These are phyloP conservation scores for Adelges cooleyi DNA, from an alignment of 1,140 invertebrate species.

Conservation along the genomic window DNA sequence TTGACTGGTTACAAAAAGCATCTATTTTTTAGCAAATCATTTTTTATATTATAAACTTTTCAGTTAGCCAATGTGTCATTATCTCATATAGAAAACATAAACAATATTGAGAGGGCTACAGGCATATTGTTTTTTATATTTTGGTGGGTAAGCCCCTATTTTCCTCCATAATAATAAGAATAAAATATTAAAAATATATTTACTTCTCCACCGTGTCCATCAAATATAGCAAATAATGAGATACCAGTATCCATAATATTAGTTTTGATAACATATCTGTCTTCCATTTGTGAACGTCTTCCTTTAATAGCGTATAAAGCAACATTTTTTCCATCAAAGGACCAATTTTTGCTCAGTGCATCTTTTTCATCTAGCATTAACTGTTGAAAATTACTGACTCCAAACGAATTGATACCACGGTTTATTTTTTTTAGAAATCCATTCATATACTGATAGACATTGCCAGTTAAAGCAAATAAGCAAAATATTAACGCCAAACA, in stretches of 20 bases:
- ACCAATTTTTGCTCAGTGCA: constrained; percentile 54
- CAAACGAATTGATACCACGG: constrained; percentile 46
- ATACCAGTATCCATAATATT: constrained; percentile 63
- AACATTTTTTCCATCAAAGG: constrained; percentile 56
- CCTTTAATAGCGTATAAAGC: constrained; percentile 83
- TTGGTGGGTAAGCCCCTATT: too few species aligned
- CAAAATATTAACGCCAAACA: constrained; percentile 53
- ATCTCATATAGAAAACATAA: too few species aligned
- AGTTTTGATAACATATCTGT: constrained; percentile 70
- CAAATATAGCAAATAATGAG: constrained; percentile 81
- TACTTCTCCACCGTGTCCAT: constrained; percentile 87
- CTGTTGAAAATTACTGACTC: constrained; percentile 40
- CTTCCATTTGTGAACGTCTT: constrained; percentile 80
- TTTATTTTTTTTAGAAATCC: constrained; percentile 58
- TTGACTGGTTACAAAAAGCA: too few species aligned
- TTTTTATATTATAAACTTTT: too few species aligned
- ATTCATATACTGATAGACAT: constrained; percentile 63
- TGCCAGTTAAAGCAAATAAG: constrained; percentile 62
- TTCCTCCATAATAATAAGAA: too few species aligned
- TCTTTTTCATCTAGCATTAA: constrained; percentile 38
- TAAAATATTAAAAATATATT: constrained; percentile 31
- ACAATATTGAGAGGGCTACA: too few species aligned
- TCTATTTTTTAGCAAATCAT: too few species aligned
- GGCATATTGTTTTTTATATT: too few species aligned
- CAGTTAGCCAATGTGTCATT: too few species aligned